phyloP scores from a whole-genome alignment of 2,113 vertebrate species.

The Nansenia antarctica region DNA sequence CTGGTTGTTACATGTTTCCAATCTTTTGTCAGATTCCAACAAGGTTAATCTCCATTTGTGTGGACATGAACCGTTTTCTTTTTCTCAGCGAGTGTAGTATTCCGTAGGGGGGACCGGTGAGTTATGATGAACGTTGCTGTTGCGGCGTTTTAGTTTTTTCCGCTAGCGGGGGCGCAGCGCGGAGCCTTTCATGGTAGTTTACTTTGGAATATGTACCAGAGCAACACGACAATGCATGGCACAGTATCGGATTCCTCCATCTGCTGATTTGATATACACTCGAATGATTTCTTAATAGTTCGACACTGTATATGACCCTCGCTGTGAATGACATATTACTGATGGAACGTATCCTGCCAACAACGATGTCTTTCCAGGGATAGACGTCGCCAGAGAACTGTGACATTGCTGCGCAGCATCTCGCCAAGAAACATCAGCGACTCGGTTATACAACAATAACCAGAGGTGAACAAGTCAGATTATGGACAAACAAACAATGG shows the following conservation, averaged over 20 bases:
- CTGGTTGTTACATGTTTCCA: neutral
- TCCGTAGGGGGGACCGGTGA: no score
- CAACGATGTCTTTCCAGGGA: neutral
- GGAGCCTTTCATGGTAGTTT: no score
- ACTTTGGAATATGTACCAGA: no score
- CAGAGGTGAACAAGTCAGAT: conserved; percentile 4
- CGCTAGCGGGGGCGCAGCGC: no score
- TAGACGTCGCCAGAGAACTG: neutral
- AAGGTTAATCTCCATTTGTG: neutral
- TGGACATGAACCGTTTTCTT: no score
- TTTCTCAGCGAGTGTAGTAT: no score
- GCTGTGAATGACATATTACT: no score
- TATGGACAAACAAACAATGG: conserved; percentile 13
- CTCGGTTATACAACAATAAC: conserved; percentile 24
- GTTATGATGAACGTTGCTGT: no score
- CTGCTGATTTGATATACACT: no score
- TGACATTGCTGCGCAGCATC: conserved; percentile 31
- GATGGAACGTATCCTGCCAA: neutral
- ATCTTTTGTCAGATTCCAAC: neutral
- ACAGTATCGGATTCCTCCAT: no score
- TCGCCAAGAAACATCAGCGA: conserved; percentile 28
- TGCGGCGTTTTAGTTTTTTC: no score
- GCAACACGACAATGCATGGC: neutral
- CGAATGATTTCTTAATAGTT: no score
- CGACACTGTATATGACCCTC: neutral